A percentile compares a stretch with the other conserved stretches of the same genome.
phyloP scores from a whole-genome alignment of 2,113 vertebrate species.

The Hippocampus zosterae region DNA sequence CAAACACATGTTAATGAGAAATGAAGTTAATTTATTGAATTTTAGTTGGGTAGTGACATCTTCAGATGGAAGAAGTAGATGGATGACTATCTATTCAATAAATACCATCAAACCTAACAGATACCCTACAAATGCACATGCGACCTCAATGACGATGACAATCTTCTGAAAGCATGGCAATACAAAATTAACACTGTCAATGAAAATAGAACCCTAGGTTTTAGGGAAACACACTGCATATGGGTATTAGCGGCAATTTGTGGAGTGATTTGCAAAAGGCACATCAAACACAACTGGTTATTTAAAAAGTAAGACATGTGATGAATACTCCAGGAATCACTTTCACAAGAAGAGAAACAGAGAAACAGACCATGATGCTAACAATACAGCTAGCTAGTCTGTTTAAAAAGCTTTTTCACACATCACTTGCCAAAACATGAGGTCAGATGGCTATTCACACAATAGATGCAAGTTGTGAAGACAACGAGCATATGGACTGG shows the following conservation, averaged over 20 bases:
- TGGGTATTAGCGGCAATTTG: slow-evolving; percentile 13
- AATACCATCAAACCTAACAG: background rate
- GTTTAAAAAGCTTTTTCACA: slow-evolving; percentile 12
- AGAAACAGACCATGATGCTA: slow-evolving; percentile 3
- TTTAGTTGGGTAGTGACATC: background rate
- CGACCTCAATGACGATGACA: background rate
- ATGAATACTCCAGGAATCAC: slow-evolving; percentile 41
- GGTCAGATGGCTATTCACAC: slow-evolving; percentile 27
- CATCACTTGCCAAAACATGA: slow-evolving; percentile 21
- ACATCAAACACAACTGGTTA: slow-evolving; percentile 31
- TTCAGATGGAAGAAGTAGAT: background rate
- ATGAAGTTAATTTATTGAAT: background rate
- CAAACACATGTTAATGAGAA: background rate
- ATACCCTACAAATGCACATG: background rate
- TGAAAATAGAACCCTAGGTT: too few species aligned
- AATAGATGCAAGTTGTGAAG: slow-evolving; percentile 22
- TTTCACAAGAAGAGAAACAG: slow-evolving; percentile 20
- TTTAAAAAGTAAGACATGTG: slow-evolving; percentile 30
- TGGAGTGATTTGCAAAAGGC: slow-evolving; percentile 28
- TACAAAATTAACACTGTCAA: too few species aligned
- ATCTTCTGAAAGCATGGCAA: background rate
- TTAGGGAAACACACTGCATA: background rate
- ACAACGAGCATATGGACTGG: slow-evolving; percentile 23
- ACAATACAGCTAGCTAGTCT: slow-evolving; percentile 3
- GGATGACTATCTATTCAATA: background rate